Evolutionary conservation across 1,140 invertebrate genomes (phyloP).

Genomic region (Pogonus chalceus): DNA sequence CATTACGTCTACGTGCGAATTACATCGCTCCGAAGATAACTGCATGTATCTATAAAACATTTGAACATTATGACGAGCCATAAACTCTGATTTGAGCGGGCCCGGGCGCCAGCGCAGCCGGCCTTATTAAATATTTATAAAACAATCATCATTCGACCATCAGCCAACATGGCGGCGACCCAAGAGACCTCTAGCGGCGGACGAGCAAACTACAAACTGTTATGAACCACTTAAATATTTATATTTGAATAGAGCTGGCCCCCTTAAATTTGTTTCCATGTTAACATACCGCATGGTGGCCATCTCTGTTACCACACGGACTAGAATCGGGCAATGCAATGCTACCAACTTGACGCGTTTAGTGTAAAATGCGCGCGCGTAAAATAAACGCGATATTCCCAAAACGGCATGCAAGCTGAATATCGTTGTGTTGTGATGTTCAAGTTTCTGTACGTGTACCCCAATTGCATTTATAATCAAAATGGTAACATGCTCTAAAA

Average conservation of each 20-base stretch:
- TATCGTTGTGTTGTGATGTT: no score
- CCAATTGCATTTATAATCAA: no score
- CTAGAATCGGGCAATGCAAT: neutral
- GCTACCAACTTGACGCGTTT: neutral
- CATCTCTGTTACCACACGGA: neutral
- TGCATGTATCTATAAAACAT: conserved; percentile 35
- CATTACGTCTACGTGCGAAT: conserved; percentile 12
- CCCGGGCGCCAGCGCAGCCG: conserved; percentile 20
- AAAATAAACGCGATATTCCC: conserved; percentile 6
- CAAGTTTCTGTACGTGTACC: no score
- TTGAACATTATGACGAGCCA: conserved; percentile 34
- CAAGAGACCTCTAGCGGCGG: conserved; percentile 20
- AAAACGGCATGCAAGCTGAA: neutral
- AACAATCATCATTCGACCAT: conserved; percentile 39
- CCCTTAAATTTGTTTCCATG: conserved; percentile 32
- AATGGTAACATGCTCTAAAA: no score
- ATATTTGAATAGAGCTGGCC: conserved; percentile 34
- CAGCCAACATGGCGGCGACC: conserved; percentile 34
- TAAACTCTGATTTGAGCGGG: conserved; percentile 34
- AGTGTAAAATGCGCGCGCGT: neutral
- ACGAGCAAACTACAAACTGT: conserved; percentile 31
- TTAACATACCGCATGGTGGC: neutral
- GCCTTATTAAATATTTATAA: conserved; percentile 35
- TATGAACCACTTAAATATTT: conserved; percentile 37
- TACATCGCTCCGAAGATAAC: conserved; percentile 20